Evolutionary conservation across 2,797 vertebrate species (phyloP), one percentile per base, ranked within the genome.

Genomic region (Lerista edwardsae): DNA sequence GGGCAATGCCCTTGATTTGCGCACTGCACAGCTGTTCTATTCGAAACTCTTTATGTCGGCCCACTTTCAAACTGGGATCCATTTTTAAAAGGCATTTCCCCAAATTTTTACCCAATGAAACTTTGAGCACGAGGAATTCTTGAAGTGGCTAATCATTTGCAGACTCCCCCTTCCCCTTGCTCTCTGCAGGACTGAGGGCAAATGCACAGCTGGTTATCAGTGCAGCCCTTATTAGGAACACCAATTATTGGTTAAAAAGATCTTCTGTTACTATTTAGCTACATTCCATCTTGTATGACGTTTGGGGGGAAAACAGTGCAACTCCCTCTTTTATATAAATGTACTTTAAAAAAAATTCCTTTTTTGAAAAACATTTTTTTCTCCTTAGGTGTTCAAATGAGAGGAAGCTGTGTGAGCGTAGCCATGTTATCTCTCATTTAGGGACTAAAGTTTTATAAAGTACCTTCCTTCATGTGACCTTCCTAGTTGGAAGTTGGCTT

Each of bases 1-100:
- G 95, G 94, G 94, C 94, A 94, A 85, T 93, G 95, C 84, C 86
- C 94, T 95, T 96, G 93, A 96, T 96, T 96, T 96, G 84, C 88
- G 82, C 92, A 91, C 91, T 93, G 87, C 84, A 75, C 92, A 90
- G 91, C 85, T 72, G 91, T 92, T 94, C 86, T 93, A 84, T 95
- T 96, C 91, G 93, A 90, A 92, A 92, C 83, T 89, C 94, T 95
- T 94, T 92, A 83, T 88, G 88, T 39, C 90, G 88, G 82, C 80
- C 12, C 41, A 79, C 83, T 90, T 94, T 87, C 83, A 93, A 94
- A 93, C 19, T 73, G 85, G 90, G 88, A 91, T 94, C 94, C 87
- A 91, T 93, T 95, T 95, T 94, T 94, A 88, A 93, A 94, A 84
- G 75, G 31, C 88, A 93, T 95, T 96, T 96, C 90, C 94, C 92